Conservation (phyloP, 2,888 invertebrate genomes). For the Choreutis nemorana region DNA sequence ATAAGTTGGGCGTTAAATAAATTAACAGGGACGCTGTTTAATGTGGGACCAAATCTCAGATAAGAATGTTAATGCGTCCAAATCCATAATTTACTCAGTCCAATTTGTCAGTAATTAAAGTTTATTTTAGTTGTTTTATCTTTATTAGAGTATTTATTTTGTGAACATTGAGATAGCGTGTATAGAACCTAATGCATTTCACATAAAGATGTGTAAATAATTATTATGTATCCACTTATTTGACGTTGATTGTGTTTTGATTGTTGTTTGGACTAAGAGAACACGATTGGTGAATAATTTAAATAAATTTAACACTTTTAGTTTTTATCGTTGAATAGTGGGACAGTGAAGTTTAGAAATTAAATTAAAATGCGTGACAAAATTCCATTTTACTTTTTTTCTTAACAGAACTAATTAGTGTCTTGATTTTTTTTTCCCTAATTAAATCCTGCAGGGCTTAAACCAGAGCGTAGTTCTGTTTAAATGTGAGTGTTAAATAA, state of each 20-base stretch:
- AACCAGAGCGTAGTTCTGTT: constrained; percentile 1
- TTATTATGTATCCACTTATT: constrained; percentile 5
- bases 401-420: too few species aligned
- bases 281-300: too few species aligned
- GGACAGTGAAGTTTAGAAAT: too few species aligned
- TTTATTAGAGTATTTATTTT: constrained; percentile 32
- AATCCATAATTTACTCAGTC: constrained; percentile 22
- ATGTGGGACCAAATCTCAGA: constrained; percentile 10
- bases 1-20: too few species aligned
- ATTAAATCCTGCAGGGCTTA: background rate
- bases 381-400: too few species aligned
- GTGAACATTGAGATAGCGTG: constrained; percentile 26
- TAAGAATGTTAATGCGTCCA: constrained; percentile 19
- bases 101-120: constrained; percentile 47
- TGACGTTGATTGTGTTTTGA: constrained; percentile 4
- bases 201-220: constrained; percentile 9
- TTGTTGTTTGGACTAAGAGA: too few species aligned
- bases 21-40: constrained; percentile 1
- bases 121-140: constrained; percentile 24
- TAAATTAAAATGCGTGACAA: too few species aligned
- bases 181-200: constrained; percentile 6
- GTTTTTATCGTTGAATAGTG: too few species aligned
- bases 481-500: too few species aligned
- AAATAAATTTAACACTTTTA: too few species aligned
- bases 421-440: too few species aligned